Base-by-base conservation (phyloP, 2,888 invertebrate species). In the Lepas anatifera region DNA sequence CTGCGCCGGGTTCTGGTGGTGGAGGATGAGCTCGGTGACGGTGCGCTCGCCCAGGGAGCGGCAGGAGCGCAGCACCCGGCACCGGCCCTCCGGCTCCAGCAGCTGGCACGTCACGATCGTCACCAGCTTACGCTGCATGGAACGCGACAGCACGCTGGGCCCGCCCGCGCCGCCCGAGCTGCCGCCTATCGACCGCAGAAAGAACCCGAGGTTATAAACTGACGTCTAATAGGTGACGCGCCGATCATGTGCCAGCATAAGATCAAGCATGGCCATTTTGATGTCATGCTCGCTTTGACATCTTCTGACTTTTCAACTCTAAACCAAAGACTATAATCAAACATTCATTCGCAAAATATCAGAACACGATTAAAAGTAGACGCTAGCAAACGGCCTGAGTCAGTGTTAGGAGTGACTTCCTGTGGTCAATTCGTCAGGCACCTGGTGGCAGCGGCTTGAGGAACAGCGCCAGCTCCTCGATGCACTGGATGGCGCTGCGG, bases 1-100 rank as follows among this genome's bases (percentile, higher is more conserved):
- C 80, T 97, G 95, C 78, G 95, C 94, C 1, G 95, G 93, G 82
- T 95, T 95, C 84, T 98, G 97, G 79, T 96, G 95, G 77, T 94
- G 92, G 64, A 96, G 81, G 76, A 97, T 92, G 39, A 98, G 84
- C 80, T 96, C 96, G 0, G 93, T 94, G 70, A 96, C 94, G 1
- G 93, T 92, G 67, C 97, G 85, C 80, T 98, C 97, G 13, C 95
- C 95, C 64, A 98, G 84, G n/a, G 95, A 95, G 39, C 75, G 76
- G 22, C 81, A 80, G 16, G 81, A 80, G 71, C 81, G 76, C 73
- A 83, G 77, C 3, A 81, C 81, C 43, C 81, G 76, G 11, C 79
- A 75, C 50, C 83, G 76, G 3, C 84, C 83, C 78, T 96, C 95
- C 76, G 90, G 90, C 79, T 95, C 95, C 70, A 90, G 86, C 74